Percentiles rank a stretch among this genome's conserved stretches.
phyloP scores from a whole-genome alignment of 2,113 vertebrate species.

The Todiramphus chloris region DNA sequence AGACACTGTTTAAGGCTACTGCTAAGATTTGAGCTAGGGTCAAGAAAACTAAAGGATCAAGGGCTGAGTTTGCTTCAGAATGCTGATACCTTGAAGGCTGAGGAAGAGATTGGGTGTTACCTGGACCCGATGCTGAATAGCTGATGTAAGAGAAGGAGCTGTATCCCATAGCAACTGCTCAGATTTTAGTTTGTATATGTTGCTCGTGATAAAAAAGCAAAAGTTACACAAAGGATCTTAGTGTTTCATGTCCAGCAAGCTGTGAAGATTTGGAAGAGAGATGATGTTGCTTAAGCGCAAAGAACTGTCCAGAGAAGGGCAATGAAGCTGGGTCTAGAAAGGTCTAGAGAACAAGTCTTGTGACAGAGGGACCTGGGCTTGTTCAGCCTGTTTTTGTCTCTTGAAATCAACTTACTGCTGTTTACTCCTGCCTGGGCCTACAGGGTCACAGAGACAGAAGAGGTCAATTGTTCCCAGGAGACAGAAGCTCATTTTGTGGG shows the following conservation, averaged over 20 bases:
- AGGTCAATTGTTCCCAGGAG: background rate
- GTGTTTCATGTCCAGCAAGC: background rate
- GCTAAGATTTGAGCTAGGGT: background rate
- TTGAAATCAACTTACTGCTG: background rate
- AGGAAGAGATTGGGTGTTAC: background rate
- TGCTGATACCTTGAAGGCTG: background rate
- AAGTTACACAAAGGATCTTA: background rate
- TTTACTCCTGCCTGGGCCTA: background rate
- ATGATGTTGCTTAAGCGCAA: background rate
- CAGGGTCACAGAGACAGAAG: background rate
- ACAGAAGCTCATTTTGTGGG: background rate
- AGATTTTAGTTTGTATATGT: background rate
- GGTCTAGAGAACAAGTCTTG: no score
- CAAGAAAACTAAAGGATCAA: background rate
- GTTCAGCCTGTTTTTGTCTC: background rate
- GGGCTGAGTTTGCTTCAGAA: background rate
- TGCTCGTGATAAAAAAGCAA: background rate
- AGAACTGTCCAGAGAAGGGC: background rate
- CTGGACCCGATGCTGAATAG: background rate
- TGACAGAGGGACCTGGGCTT: no score
- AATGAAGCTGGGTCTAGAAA: no score
- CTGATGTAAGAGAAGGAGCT: background rate
- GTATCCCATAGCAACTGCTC: background rate
- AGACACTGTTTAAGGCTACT: background rate
- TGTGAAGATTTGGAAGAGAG: background rate